Percentiles rank a stretch among this genome's conserved stretches.
Evolutionary conservation across 2,797 vertebrate species (phyloP).

Genomic region (Sebastes wilsoni): DNA sequence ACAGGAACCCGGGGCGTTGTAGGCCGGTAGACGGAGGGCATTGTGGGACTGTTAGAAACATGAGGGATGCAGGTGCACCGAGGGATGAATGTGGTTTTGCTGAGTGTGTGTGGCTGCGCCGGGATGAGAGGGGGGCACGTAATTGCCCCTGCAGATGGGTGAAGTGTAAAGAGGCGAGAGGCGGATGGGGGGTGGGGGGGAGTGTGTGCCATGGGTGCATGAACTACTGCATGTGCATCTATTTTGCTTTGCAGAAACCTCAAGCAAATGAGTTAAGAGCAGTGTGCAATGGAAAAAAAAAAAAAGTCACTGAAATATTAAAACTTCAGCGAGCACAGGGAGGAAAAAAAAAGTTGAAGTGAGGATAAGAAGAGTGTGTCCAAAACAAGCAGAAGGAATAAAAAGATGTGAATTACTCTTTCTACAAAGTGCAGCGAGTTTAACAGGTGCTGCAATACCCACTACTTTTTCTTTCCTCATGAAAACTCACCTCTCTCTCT

Average conservation of each 20-base stretch:
- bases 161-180: slow-evolving; percentile 64
- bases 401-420: slow-evolving; percentile 50
- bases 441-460: slow-evolving; percentile 73
- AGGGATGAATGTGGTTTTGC: slow-evolving; percentile 77
- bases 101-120: slow-evolving; percentile 64
- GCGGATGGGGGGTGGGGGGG: slow-evolving; percentile 35
- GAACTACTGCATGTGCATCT: slow-evolving; percentile 46
- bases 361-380: slow-evolving; percentile 41
- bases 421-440: slow-evolving; percentile 65
- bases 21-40: slow-evolving; percentile 64
- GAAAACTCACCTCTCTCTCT: slow-evolving; percentile 61
- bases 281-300: slow-evolving; percentile 1
- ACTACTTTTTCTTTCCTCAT: slow-evolving; percentile 59
- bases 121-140: slow-evolving; percentile 62
- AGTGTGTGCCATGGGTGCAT: slow-evolving; percentile 47
- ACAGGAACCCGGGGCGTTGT: slow-evolving; percentile 63
- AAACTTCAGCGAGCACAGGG: slow-evolving; percentile 47
- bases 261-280: slow-evolving; percentile 47
- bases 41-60: slow-evolving; percentile 72
- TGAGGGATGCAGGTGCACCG: slow-evolving; percentile 76
- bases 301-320: slow-evolving; percentile 48
- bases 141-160: slow-evolving; percentile 76
- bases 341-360: slow-evolving; percentile 47
- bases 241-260: slow-evolving; percentile 59
- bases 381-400: slow-evolving; percentile 43